phyloP scores from a whole-genome alignment of 2,797 vertebrate genomes.

The Luscinia megarhynchos region DNA sequence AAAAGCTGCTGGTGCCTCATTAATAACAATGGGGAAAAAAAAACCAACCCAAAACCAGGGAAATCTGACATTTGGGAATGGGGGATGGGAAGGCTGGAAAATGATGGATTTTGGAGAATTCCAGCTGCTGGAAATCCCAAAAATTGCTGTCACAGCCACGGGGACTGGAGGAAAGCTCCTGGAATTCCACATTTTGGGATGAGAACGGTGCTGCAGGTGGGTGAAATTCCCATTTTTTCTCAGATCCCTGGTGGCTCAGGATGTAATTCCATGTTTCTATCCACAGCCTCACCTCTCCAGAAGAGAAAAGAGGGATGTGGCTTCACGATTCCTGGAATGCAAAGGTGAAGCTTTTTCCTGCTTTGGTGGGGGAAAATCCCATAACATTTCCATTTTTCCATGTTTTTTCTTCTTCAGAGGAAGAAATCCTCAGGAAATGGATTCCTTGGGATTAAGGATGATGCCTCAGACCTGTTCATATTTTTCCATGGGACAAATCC shows the following conservation, averaged over 20 bases:
- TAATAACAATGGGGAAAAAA: neutral
- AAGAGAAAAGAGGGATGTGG: accelerated
- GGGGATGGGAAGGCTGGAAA: too few species aligned
- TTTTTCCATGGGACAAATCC: neutral
- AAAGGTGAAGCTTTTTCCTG: neutral
- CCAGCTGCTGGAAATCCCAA: too few species aligned
- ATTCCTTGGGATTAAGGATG: neutral
- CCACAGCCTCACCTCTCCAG: accelerated
- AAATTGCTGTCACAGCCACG: too few species aligned
- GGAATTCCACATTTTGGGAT: accelerated
- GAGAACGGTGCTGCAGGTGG: accelerated
- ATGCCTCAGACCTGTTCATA: neutral
- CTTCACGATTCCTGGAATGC: accelerated
- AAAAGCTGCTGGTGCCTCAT: neutral
- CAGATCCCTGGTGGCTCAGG: neutral
- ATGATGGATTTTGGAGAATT: too few species aligned
- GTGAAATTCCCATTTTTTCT: neutral
- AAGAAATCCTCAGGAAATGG: neutral
- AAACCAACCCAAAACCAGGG: too few species aligned
- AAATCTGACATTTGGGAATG: too few species aligned
- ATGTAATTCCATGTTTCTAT: accelerated
- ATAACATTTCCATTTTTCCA: accelerated
- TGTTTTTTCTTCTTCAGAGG: neutral
- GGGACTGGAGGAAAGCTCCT: neutral
- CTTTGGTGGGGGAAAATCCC: neutral